phyloP scores from a whole-genome alignment of 2,888 invertebrate genomes.

The Smittia sp. region DNA sequence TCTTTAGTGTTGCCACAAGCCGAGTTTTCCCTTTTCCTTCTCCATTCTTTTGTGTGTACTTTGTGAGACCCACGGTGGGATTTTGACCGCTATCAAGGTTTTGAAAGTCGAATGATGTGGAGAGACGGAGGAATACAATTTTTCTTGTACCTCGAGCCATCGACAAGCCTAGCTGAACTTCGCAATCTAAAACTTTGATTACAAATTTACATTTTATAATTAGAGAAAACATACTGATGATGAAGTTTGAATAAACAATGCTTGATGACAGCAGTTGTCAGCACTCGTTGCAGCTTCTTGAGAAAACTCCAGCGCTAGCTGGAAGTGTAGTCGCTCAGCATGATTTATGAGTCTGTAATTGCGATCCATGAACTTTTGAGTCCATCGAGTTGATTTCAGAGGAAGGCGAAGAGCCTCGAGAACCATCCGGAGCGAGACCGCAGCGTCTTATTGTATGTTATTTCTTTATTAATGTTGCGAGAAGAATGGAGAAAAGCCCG shows the following conservation, averaged over 20 bases:
- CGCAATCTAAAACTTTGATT: neutral
- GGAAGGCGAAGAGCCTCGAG: neutral
- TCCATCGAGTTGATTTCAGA: neutral
- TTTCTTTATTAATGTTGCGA: neutral
- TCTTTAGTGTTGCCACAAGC: neutral
- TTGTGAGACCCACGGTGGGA: slow-evolving; percentile 21
- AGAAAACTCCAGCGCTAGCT: neutral
- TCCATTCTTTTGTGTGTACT: neutral
- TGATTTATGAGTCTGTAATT: slow-evolving; percentile 9
- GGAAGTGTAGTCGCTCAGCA: no score
- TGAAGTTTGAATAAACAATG: neutral
- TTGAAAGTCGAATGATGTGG: slow-evolving; percentile 15
- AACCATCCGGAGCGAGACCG: neutral
- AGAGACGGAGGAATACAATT: neutral
- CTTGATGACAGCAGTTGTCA: neutral
- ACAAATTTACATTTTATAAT: neutral
- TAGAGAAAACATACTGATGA: neutral
- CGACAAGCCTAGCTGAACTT: neutral
- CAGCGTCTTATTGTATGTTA: neutral
- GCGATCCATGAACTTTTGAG: neutral
- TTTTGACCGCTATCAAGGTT: slow-evolving; percentile 23
- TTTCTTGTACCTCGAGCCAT: neutral
- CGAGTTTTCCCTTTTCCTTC: neutral
- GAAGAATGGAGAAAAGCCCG: neutral
- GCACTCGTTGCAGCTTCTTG: neutral